These are phyloP conservation scores for Solea solea DNA, from an alignment of 2,113 vertebrate species.

Conservation along the genomic window DNA sequence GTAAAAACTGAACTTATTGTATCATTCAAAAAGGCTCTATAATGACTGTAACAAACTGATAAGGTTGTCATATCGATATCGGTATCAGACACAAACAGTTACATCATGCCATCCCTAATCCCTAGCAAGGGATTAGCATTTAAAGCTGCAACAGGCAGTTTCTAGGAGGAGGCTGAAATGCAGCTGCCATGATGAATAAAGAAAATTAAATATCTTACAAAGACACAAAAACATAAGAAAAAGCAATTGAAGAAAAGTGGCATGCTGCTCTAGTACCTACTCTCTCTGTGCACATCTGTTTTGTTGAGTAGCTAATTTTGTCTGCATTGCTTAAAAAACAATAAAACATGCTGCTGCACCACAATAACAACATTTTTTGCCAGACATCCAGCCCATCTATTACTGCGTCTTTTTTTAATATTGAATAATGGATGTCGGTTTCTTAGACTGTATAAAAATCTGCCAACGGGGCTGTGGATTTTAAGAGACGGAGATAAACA, in stretches of 20 bases:
- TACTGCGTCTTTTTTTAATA: constrained; percentile 1
- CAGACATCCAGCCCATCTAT: not conserved
- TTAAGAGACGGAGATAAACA: constrained; percentile 18
- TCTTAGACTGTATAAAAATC: constrained; percentile 24
- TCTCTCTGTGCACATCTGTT: not conserved
- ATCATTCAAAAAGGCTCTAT: no score
- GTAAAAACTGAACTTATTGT: no score
- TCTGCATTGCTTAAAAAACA: not conserved
- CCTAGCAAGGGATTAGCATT: no score
- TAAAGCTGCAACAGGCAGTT: no score
- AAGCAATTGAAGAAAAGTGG: not conserved
- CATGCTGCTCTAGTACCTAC: not conserved
- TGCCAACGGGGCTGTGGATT: constrained; percentile 5
- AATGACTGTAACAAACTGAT: no score
- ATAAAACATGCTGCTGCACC: not conserved
- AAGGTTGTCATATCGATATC: no score
- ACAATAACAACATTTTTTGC: constrained; percentile 1
- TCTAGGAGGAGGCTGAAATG: no score
- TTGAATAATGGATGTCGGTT: constrained; percentile 12
- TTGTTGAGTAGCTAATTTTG: not conserved
- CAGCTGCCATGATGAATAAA: no score
- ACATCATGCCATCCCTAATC: no score
- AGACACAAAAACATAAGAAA: not conserved
- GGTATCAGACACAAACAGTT: no score
- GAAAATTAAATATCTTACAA: not conserved